Conservation (phyloP, 2,113 vertebrate genomes). For the Planiliza haematocheilus region DNA sequence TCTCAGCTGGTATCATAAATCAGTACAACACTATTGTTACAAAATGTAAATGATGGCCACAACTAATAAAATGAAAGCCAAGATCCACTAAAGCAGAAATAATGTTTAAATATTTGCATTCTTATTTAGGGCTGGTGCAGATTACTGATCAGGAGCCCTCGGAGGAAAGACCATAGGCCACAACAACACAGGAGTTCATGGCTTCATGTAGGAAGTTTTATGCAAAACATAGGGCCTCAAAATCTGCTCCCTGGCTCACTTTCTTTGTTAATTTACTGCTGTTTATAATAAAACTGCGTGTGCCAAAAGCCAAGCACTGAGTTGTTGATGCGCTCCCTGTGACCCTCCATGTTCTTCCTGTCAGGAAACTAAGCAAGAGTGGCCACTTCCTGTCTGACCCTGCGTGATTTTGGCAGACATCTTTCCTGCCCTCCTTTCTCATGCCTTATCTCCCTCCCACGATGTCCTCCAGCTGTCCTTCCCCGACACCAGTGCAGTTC, state of each 20-base stretch:
- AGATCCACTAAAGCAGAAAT: not conserved
- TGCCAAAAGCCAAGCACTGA: conserved; percentile 17
- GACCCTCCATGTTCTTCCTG: conserved; percentile 53
- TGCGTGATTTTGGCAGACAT: conserved; percentile 56
- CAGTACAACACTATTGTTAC: conserved; percentile 2
- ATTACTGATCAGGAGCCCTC: not conserved
- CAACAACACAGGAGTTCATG: conserved; percentile 6
- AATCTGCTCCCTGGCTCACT: not conserved
- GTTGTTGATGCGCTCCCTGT: conserved; percentile 46
- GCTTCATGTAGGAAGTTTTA: conserved; percentile 28
- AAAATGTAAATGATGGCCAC: not conserved
- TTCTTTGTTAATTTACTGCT: conserved; percentile 36
- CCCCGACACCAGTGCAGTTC: conserved; percentile 26
- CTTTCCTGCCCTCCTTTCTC: conserved; percentile 60
- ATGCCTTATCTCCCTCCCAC: conserved; percentile 49
- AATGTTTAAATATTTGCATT: conserved; percentile 33
- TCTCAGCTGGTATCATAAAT: not conserved
- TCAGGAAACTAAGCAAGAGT: conserved; percentile 66
- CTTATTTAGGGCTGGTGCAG: not conserved
- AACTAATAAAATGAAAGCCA: not conserved
- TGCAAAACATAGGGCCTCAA: conserved; percentile 29
- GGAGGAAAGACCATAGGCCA: conserved; percentile 21
- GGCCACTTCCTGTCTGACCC: conserved; percentile 66
- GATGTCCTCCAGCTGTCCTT: conserved; percentile 72
- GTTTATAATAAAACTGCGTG: conserved; percentile 13